Conservation (phyloP, 2,113 vertebrate genomes). For the Upupa epops region DNA sequence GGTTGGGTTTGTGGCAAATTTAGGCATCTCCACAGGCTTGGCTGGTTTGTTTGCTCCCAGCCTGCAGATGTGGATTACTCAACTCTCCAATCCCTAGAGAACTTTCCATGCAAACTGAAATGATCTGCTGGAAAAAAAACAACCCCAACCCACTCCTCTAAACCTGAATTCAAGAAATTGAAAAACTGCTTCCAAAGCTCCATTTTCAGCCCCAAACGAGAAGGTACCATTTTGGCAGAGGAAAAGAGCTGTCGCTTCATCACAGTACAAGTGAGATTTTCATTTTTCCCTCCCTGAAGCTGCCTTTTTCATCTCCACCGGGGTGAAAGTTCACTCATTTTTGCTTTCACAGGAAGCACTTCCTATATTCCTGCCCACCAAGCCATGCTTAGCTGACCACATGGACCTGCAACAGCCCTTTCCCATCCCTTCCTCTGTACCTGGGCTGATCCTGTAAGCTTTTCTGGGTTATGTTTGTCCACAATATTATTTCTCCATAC, state of each 20-base stretch:
- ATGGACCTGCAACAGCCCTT: neutral
- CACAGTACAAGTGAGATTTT: neutral
- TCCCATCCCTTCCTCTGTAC: neutral
- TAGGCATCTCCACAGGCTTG: neutral
- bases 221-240: neutral
- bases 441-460: neutral
- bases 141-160: neutral
- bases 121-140: neutral
- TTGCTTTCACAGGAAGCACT: neutral
- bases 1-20: neutral
- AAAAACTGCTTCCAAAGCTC: neutral
- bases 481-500: neutral
- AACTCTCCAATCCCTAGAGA: neutral
- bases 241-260: neutral
- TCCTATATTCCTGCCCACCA: neutral
- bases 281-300: neutral
- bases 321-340: neutral
- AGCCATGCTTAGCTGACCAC: neutral
- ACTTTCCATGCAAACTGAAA: neutral
- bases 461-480: neutral
- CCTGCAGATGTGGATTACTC: neutral
- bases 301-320: neutral
- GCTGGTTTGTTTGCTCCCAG: neutral
- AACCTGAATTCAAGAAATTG: neutral
- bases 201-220: neutral